These are phyloP conservation scores for Cyclina sinensis DNA, from an alignment of 1,140 invertebrate species.

Conservation along the genomic window DNA sequence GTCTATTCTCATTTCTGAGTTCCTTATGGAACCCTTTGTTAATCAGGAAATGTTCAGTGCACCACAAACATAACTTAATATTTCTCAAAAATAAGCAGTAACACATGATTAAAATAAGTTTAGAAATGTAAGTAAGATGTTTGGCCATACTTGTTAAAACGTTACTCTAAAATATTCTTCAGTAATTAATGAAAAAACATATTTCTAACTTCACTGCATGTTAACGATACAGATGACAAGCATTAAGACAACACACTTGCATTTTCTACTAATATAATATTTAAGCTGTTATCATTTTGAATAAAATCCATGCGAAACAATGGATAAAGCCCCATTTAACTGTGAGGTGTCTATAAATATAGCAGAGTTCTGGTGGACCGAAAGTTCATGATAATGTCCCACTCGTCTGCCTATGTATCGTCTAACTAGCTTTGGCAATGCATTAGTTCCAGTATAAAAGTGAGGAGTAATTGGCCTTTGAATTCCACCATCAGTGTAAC, in stretches of 20 bases:
- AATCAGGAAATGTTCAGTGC: no score
- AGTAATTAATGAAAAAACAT: no score
- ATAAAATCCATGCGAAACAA: slow-evolving; percentile 70
- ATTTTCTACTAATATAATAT: not conserved
- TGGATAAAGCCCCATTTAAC: slow-evolving; percentile 72
- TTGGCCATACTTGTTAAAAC: no score
- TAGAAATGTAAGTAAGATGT: no score
- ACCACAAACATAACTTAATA: no score
- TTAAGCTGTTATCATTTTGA: slow-evolving; percentile 35
- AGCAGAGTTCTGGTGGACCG: slow-evolving; percentile 62
- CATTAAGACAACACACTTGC: not conserved
- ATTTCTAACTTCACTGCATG: not conserved
- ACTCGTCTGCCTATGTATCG: slow-evolving; percentile 72
- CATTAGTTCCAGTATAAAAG: slow-evolving; percentile 24
- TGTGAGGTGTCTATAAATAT: slow-evolving; percentile 75
- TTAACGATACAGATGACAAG: not conserved
- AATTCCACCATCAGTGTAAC: slow-evolving; percentile 74
- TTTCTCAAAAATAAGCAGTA: no score
- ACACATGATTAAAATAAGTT: no score
- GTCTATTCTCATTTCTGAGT: no score
- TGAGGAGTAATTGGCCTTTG: slow-evolving; percentile 71
- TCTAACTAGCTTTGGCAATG: slow-evolving; percentile 72
- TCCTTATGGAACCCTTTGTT: no score
- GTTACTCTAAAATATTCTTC: no score
- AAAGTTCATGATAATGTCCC: slow-evolving; percentile 73